Evolutionary conservation across 2,797 vertebrate genomes (phyloP), one percentile per base, ranked within the genome.

Genomic region (Esox lucius): DNA sequence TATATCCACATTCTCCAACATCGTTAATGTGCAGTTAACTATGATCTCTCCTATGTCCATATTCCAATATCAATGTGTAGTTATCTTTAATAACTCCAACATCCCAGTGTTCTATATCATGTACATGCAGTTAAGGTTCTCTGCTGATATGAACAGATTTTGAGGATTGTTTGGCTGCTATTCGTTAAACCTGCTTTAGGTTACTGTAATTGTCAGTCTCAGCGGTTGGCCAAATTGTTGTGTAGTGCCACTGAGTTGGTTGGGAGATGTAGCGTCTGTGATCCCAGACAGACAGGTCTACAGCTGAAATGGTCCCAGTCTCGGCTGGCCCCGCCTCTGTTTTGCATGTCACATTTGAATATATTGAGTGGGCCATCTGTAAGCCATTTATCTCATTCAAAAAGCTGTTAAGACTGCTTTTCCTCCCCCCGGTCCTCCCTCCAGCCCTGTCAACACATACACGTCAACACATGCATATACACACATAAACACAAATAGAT

Each of bases 311-410:
- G 22, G 35, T 72, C 73, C 84, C 75, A 67, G 73, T 78, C 88
- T 84, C 71, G 62, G 75, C 78, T 80, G 74, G 79, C 80, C 81
- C 84, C 86, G 80, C 91, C 90, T 67, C 67, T 87, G 85, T 70
- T 91, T 91, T 91, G 75, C 82, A 92, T 87, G 85, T 90, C 91
- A 91, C 87, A 91, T 93, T 93, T 93, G 84, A 93, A 93, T 92
- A 86, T 92, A 94, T 91, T 93, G 92, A 94, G 89, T 86, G 85
- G 87, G 83, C 93, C 93, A 94, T 94, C 93, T 94, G 93, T 93
- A 94, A 91, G 81, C 88, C 91, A 94, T 94, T 93, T 90, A 91
- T 93, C 92, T 92, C 85, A 91, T 94, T 94, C 91, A 92, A 92
- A 93, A 92, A 91, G 86, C 87, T 85, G 87, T 94, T 93, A 92